Conservation (phyloP, 2,797 vertebrate genomes). For the Microcaecilia unicolor region DNA sequence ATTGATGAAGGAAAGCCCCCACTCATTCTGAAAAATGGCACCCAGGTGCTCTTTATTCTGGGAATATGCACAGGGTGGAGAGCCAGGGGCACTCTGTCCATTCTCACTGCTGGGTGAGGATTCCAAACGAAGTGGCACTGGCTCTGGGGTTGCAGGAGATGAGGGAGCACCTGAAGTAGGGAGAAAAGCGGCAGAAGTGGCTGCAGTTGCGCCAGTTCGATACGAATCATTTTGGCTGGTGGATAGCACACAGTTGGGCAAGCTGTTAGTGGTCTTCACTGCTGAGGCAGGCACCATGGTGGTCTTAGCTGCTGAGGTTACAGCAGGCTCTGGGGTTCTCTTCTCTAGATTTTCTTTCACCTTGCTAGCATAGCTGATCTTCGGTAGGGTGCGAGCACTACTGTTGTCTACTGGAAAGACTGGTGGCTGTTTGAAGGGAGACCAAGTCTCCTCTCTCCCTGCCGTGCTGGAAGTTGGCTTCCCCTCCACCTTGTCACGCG, state of each 20-base stretch:
- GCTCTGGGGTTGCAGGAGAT: constrained; percentile 43
- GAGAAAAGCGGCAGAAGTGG: no score
- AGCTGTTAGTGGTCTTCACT: constrained; percentile 17
- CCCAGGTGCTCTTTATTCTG: no score
- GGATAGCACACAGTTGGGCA: constrained; percentile 18
- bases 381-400: constrained; percentile 70
- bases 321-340: no score
- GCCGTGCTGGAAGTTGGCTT: no score
- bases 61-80: no score
- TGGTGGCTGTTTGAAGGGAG: constrained; percentile 67
- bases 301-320: no score
- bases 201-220: no score
- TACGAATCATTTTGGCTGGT: background rate
- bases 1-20: constrained; percentile 77
- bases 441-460: no score
- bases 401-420: constrained; percentile 77
- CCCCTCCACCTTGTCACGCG: no score
- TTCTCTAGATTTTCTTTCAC: constrained; percentile 71
- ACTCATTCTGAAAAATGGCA: constrained; percentile 73
- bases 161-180: constrained; percentile 11
- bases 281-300: constrained; percentile 25
- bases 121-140: no score
- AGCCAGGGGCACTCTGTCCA: no score
- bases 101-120: no score
- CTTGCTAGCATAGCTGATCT: constrained; percentile 78